A percentile compares a stretch with the other conserved stretches of the same genome.
phyloP scores from a whole-genome alignment of 2,888 invertebrate species.

The Dimorphilus gyrociliatus region DNA sequence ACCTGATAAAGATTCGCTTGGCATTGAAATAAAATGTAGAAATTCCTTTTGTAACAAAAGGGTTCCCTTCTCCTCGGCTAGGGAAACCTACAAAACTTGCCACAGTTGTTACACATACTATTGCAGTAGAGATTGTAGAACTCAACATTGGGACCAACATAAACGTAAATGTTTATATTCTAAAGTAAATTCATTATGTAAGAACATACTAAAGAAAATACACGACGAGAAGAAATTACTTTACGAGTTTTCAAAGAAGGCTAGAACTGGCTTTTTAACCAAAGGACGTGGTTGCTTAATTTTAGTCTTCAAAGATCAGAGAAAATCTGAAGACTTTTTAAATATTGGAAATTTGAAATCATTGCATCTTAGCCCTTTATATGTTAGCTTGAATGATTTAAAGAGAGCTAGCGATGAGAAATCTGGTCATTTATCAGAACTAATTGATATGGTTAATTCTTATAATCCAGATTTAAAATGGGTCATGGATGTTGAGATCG shows the following conservation, averaged over 20 bases:
- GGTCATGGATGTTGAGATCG: conserved; percentile 46
- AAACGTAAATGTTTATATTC: conserved; percentile 68
- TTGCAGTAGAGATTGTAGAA: conserved; percentile 74
- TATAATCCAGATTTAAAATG: conserved; percentile 81
- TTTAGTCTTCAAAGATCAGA: conserved; percentile 70
- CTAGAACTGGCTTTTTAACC: conserved; percentile 62
- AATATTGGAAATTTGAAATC: too few relatives aligned
- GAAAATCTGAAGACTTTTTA: conserved; percentile 67
- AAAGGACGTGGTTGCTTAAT: conserved; percentile 80
- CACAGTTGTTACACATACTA: conserved; percentile 89
- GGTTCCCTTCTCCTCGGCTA: conserved; percentile 50
- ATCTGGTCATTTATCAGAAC: conserved; percentile 66
- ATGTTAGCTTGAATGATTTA: too few relatives aligned
- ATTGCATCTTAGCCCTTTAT: too few relatives aligned
- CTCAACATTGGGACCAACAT: conserved; percentile 83
- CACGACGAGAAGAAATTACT: conserved; percentile 38
- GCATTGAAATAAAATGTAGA: conserved; percentile 21
- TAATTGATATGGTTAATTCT: conserved; percentile 66
- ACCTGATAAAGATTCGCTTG: too few relatives aligned
- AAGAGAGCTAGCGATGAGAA: too few relatives aligned
- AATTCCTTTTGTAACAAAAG: conserved; percentile 28
- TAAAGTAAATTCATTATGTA: conserved; percentile 70
- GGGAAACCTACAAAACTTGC: conserved; percentile 68
- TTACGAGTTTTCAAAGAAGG: conserved; percentile 59
- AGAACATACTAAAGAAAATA: conserved; percentile 42